These are phyloP conservation scores for Drosophila nigritarsus DNA, from an alignment of 2,888 invertebrate species.

Conservation along the genomic window DNA sequence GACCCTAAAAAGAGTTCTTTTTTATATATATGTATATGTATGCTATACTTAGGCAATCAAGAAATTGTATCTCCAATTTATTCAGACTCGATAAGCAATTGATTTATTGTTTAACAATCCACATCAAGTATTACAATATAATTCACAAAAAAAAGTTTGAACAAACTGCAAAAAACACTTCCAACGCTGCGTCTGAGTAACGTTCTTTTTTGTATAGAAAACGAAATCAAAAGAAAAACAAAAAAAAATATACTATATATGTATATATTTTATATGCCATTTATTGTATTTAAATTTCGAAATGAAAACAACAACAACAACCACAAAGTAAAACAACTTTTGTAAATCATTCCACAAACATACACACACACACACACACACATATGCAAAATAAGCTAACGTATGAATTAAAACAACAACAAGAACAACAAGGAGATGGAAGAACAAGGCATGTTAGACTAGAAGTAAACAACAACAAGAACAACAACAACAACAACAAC, in stretches of 20 bases:
- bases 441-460: slow-evolving; percentile 46
- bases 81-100: slow-evolving; percentile 10
- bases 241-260: slow-evolving; percentile 35
- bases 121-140: slow-evolving; percentile 45
- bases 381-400: slow-evolving; percentile 59
- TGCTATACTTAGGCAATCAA: slow-evolving; percentile 10
- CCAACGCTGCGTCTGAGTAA: slow-evolving; percentile 64
- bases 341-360: slow-evolving; percentile 76
- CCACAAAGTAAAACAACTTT: slow-evolving; percentile 40
- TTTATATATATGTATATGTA: slow-evolving; percentile 4
- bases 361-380: background rate
- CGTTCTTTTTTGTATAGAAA: slow-evolving; percentile 58
- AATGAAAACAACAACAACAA: slow-evolving; percentile 36
- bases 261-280: slow-evolving; percentile 78
- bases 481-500: slow-evolving; percentile 28
- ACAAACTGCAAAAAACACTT: slow-evolving; percentile 42
- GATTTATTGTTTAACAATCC: slow-evolving; percentile 48
- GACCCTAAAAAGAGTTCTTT: slow-evolving; percentile 1
- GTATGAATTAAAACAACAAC: slow-evolving; percentile 61
- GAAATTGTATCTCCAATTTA: slow-evolving; percentile 12
- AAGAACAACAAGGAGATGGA: slow-evolving; percentile 31
- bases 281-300: slow-evolving; percentile 75
- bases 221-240: slow-evolving; percentile 29
- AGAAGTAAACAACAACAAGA: slow-evolving; percentile 17
- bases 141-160: slow-evolving; percentile 19